These are phyloP conservation scores for Willowsia nigromaculata DNA, from an alignment of 2,888 invertebrate genomes.

Conservation along the genomic window DNA sequence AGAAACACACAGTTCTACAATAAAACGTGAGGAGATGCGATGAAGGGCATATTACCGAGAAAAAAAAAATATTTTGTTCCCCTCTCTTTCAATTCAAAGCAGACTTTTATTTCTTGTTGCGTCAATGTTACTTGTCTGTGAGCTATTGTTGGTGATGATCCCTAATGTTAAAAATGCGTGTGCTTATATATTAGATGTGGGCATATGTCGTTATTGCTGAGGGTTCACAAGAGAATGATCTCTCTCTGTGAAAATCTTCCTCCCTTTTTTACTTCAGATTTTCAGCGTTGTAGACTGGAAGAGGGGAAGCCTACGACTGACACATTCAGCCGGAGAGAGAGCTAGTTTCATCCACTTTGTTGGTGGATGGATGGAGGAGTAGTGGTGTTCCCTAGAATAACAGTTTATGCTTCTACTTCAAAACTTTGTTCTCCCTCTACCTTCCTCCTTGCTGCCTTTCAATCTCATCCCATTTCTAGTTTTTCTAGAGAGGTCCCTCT, in stretches of 20 bases:
- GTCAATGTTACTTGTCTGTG: not conserved
- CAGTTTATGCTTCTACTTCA: conserved; percentile 26
- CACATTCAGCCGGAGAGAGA: conserved; percentile 35
- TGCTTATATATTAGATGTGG: not conserved
- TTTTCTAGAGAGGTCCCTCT: not conserved
- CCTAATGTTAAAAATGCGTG: conserved; percentile 1
- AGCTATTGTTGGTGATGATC: conserved; percentile 38
- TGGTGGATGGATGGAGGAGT: not conserved
- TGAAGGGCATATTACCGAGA: conserved; percentile 58
- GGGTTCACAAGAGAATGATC: conserved; percentile 26
- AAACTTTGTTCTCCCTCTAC: not conserved
- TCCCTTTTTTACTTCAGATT: not conserved
- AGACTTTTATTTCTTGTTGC: not conserved
- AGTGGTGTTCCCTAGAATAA: conserved; percentile 6
- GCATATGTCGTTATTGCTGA: conserved; percentile 24
- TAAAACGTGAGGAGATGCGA: conserved; percentile 29
- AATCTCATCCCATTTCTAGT: not conserved
- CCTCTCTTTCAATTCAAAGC: conserved; percentile 9
- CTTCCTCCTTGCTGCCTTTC: not conserved
- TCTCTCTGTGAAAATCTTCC: not conserved
- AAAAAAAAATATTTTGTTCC: conserved; percentile 44
- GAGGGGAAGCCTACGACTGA: conserved; percentile 65
- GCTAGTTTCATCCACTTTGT: conserved; percentile 28
- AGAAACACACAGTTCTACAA: conserved; percentile 1
- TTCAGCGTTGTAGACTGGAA: conserved; percentile 42